Percentiles rank a stretch among this genome's conserved stretches.
Evolutionary conservation across 2,888 invertebrate species (phyloP).

Genomic region (Adelphocoris suturalis): DNA sequence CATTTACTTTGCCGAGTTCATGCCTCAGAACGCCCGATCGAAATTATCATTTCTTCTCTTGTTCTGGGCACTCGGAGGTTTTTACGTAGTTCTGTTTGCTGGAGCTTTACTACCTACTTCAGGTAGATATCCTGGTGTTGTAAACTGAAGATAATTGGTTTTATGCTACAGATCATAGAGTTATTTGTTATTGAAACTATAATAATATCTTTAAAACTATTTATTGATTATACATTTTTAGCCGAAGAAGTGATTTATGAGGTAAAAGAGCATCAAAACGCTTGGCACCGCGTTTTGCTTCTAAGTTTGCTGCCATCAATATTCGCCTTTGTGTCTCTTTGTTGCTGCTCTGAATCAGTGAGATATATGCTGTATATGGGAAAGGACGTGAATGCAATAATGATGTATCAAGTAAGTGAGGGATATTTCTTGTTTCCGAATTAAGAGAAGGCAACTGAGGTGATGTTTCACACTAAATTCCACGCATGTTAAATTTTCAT

Average conservation of each 20-base stretch:
- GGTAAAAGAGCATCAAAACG: constrained; percentile 53
- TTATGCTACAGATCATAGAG: too few relatives aligned
- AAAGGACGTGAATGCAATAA: constrained; percentile 73
- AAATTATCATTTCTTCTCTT: constrained; percentile 71
- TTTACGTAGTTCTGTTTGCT: constrained; percentile 71
- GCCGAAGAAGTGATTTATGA: constrained; percentile 71
- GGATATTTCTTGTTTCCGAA: background rate
- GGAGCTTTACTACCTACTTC: constrained; percentile 70
- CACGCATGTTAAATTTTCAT: too few relatives aligned
- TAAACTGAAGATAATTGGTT: too few relatives aligned
- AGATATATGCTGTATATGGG: constrained; percentile 72
- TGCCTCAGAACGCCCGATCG: constrained; percentile 70
- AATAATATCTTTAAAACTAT: background rate
- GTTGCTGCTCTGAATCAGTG: constrained; percentile 70
- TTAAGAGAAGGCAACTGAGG: too few relatives aligned
- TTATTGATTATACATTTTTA: background rate
- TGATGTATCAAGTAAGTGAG: constrained; percentile 72
- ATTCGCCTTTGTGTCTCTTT: constrained; percentile 65
- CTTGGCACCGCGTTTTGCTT: constrained; percentile 71
- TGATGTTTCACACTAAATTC: too few relatives aligned
- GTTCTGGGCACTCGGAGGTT: constrained; percentile 73
- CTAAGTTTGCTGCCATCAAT: constrained; percentile 66
- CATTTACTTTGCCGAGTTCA: constrained; percentile 73
- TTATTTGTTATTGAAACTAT: background rate
- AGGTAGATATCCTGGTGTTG: constrained; percentile 19